Base-by-base conservation (phyloP, 2,113 vertebrate genomes). In the Marmota monax region DNA sequence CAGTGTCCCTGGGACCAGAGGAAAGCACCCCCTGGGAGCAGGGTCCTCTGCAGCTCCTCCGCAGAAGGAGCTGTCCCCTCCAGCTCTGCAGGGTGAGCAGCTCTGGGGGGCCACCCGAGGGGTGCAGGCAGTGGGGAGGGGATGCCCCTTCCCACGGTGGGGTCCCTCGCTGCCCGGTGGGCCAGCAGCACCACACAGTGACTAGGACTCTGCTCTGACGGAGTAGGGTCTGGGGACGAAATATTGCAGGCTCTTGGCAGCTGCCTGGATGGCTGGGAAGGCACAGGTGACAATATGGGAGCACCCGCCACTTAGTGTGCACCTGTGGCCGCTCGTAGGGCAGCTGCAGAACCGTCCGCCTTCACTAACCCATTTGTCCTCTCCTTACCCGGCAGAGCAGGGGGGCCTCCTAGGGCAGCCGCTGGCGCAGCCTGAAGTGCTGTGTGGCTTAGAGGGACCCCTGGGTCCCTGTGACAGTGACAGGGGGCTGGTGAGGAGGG, bases 11-110 rank as follows among this genome's bases (percentile, higher is more conserved):
- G 65, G 16, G 0, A 94, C 77, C 37, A 87, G 78, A 96, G 32
- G 77, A 96, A 84, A 88, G 48, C 90, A 76, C 61, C 70, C 63
- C 77, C 77, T 34, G 86, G 93, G 80, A 97, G 87, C 89, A 69
- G 34, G 29, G 56, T 61, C 27, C 76, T 39, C 0, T 0, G 78
- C 23, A 86, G 34, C 22, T 23, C 4, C 58, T 63, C 23, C 0
- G 39, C 90, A 97, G 77, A 96, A 88, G 84, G 29, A 48, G 84
- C 93, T 3, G 2, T 93, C 67, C 74, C 97, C 45, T 37, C 23
- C 29, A 39, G 29, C 79, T 95, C 63, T 80, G 69, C 32, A 22
- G 8, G 82, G 72, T 74, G 70, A 82, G 86, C 0, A 2, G 85
- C 5, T 29, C 82, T 45, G 32, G 61, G 10, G 32, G 10, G 34